Base-by-base conservation (phyloP, 2,797 vertebrate genomes). In the Phrynocephalus guinanensis region DNA sequence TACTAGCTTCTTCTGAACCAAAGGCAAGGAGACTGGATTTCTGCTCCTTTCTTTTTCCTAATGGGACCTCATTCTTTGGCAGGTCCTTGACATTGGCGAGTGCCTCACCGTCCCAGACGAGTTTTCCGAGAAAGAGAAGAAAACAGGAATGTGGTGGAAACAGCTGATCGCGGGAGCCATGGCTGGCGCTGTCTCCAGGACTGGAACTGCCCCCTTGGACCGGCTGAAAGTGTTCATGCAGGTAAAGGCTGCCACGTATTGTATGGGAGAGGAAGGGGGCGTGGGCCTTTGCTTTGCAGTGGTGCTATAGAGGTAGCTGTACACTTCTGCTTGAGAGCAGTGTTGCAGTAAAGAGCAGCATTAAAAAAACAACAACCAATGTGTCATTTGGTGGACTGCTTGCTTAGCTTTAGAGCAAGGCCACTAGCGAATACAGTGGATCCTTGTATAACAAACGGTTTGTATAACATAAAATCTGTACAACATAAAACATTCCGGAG, bases 161-260 rank as follows among this genome's bases (percentile, higher is more conserved):
- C 96, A 96, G 79, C 93, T 96, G 63, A 91, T 96, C 79, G 94
- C 96, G 0, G 96, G 96, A 0, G 96, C 95, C 0, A 94, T 95
- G 92, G 96, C 96, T 0, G 96, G 96, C 0, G 96, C 95, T 0
- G 95, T 96, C 83, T 96, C 96, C 0, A 93, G 96, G 78, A 96
- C 95, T 0, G 96, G 96, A 86, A 96, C 96, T 0, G 96, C 96
- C 18, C 96, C 96, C 0, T 92, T 97, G 88, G 96, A 96, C 90
- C 94, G 96, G 24, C 93, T 97, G 63, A 97, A 97, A 90, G 94
- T 97, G 72, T 95, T 96, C 91, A 96, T 97, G 96, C 96, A 97
- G 96, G 96, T 95, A 76, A 93, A 26, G 67, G 11, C 60, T 76
- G 63, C 67, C 20, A 72, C 50, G 20, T 13, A n/a, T 60, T 8